phyloP scores from a whole-genome alignment of 2,113 vertebrate genomes.

The Calyptomena viridis region DNA sequence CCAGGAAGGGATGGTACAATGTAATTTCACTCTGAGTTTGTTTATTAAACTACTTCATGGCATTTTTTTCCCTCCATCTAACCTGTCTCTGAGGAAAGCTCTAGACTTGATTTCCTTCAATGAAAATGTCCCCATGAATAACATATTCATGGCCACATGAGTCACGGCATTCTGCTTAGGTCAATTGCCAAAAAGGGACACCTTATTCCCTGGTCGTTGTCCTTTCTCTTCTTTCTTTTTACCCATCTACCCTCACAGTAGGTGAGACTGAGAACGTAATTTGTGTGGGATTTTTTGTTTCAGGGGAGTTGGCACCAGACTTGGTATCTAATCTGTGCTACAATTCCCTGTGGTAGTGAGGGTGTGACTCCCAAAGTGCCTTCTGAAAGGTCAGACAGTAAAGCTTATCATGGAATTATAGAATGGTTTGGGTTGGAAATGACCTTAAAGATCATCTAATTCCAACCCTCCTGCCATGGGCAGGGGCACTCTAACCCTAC shows the following conservation, averaged over 20 bases:
- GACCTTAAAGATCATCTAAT: background rate
- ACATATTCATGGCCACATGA: background rate
- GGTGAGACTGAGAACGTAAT: background rate
- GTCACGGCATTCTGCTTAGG: background rate
- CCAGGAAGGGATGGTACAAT: background rate
- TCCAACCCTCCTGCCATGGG: background rate
- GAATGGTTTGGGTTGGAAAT: background rate
- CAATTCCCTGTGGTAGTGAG: background rate
- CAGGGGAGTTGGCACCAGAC: background rate
- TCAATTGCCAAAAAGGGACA: background rate
- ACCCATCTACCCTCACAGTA: background rate
- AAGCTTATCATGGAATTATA: background rate
- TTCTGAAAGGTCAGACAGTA: background rate
- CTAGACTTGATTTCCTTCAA: slow-evolving; percentile 17
- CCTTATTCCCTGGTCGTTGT: background rate
- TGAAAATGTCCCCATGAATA: background rate
- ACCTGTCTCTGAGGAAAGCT: background rate
- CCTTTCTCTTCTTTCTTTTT: background rate
- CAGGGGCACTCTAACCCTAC: background rate
- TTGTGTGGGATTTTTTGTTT: background rate
- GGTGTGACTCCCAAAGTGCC: background rate
- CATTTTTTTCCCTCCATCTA: background rate
- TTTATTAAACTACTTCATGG: slow-evolving; percentile 35
- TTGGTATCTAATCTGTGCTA: background rate
- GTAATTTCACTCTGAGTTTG: slow-evolving; percentile 28